phyloP scores from a whole-genome alignment of 2,797 vertebrate species.

The Lagorchestes hirsutus region DNA sequence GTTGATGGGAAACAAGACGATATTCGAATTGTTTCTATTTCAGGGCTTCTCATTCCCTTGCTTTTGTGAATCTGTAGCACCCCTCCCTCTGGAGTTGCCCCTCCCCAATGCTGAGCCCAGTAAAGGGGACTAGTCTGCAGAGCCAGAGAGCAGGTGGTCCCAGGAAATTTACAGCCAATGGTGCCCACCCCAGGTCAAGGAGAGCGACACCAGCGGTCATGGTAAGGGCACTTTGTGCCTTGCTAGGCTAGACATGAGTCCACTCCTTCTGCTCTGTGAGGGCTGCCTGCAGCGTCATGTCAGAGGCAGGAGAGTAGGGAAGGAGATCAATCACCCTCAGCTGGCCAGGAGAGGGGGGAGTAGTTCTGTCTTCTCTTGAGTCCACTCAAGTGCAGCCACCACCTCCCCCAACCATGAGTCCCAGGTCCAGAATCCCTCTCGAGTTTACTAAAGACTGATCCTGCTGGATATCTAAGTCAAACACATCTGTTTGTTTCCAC shows the following conservation, averaged over 20 bases:
- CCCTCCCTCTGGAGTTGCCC: not conserved
- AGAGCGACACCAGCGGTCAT: not conserved
- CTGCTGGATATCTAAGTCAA: not conserved
- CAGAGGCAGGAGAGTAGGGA: not conserved
- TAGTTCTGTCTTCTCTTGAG: not conserved
- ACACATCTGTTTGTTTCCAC: not conserved
- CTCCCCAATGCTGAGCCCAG: not conserved
- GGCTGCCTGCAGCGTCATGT: not conserved
- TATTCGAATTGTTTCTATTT: constrained; percentile 56
- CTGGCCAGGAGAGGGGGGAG: not conserved
- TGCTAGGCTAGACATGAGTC: no score
- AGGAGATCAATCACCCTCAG: not conserved
- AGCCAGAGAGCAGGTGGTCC: not conserved
- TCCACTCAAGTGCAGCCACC: not conserved
- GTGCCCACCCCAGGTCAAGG: not conserved
- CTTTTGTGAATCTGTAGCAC: constrained; percentile 7
- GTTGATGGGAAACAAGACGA: constrained; percentile 58
- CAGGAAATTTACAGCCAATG: not conserved
- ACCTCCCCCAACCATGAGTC: not conserved
- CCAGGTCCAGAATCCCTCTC: not conserved
- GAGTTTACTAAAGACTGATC: not conserved
- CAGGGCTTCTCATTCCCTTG: constrained; percentile 61
- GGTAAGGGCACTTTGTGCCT: not conserved
- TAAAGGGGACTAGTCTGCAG: not conserved
- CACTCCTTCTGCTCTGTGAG: not conserved